Evolutionary conservation across 2,888 invertebrate species (phyloP).

Genomic region (Drosophila barbarae): DNA sequence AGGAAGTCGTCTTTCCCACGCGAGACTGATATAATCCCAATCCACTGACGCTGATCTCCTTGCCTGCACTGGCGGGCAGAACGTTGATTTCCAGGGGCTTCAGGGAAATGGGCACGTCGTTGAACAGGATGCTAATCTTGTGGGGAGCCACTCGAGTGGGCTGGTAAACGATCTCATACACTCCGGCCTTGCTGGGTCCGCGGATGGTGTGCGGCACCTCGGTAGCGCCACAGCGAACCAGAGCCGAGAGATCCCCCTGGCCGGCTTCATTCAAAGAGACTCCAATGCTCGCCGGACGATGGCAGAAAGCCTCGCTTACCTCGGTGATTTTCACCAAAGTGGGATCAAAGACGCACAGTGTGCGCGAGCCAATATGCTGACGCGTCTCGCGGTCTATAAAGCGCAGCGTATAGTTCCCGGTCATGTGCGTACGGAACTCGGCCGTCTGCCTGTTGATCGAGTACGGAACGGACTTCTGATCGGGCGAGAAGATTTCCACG

Average conservation of each 20-base stretch:
- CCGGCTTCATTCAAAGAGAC: conserved; percentile 91
- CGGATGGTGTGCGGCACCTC: conserved; percentile 91
- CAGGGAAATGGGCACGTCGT: conserved; percentile 86
- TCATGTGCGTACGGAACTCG: conserved; percentile 88
- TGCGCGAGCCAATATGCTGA: conserved; percentile 83
- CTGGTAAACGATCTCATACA: conserved; percentile 92
- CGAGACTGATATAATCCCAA: conserved; percentile 92
- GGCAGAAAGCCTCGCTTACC: conserved; percentile 88
- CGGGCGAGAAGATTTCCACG: conserved; percentile 85
- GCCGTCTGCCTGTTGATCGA: conserved; percentile 83
- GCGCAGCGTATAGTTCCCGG: conserved; percentile 87
- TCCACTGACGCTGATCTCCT: conserved; percentile 87
- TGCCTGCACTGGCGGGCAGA: conserved; percentile 84
- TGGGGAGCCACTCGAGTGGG: conserved; percentile 93
- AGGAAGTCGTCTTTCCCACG: conserved; percentile 89
- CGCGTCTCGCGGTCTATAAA: conserved; percentile 83
- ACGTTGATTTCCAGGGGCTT: conserved; percentile 82
- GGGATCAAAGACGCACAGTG: conserved; percentile 90
- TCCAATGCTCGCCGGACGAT: conserved; percentile 89
- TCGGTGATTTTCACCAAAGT: conserved; percentile 86
- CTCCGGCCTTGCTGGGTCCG: conserved; percentile 84
- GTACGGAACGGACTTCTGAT: conserved; percentile 83
- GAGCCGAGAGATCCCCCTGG: conserved; percentile 89
- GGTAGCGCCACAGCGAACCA: conserved; percentile 89
- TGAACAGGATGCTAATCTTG: conserved; percentile 90